Base-by-base conservation (phyloP, 2,113 vertebrate genomes). In the Polypterus bichir region DNA sequence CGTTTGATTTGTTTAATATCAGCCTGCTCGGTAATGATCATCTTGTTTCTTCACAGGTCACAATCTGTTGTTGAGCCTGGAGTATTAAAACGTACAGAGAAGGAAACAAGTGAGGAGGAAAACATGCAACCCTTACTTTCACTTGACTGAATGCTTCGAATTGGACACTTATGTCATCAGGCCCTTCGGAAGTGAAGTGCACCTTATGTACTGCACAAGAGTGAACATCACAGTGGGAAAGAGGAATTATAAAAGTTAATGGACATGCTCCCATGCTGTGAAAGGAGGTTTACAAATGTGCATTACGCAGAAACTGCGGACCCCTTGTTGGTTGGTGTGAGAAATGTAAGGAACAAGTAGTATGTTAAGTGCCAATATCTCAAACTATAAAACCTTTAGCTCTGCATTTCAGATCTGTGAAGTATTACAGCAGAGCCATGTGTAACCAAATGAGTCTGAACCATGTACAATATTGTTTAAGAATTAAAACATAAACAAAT, bases 91-190 rank as follows among this genome's bases (percentile, higher is more conserved):
- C 87, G 86, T 72, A 86, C 92, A 64, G 94, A 96, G 77, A 96
- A 94, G 80, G 92, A 90, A 73, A 93, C 92, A 81, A 89, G 86
- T 0, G 93, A 93, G 27, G 96, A 98, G 46, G 94, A 98, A 79
- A 98, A 97, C 84, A 91, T 94, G 89, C 94, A 98, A 76, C 96
- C 96, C 48, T 86, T 98, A 77, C 93, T 98, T 68, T 96, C 94
- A 51, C 89, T 98, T 79, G 94, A 98, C 85, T 98, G 82, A 83
- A 64, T 64, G 60, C 61, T 77, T 69, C 76, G 66, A 44, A 58
- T 61, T 54, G 6, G 49, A 44, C 11, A 47, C 6, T 54, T 59
- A 46, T 44, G 56, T 2, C 9, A 63, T 66, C 54, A 55, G 9
- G 5, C 54, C 54, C 54, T 55, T 6, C 9, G 5, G 54, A 5